A percentile compares a stretch with the other conserved stretches of the same genome.
phyloP scores from a whole-genome alignment of 2,888 invertebrate genomes.

The Drosophila siamana region DNA sequence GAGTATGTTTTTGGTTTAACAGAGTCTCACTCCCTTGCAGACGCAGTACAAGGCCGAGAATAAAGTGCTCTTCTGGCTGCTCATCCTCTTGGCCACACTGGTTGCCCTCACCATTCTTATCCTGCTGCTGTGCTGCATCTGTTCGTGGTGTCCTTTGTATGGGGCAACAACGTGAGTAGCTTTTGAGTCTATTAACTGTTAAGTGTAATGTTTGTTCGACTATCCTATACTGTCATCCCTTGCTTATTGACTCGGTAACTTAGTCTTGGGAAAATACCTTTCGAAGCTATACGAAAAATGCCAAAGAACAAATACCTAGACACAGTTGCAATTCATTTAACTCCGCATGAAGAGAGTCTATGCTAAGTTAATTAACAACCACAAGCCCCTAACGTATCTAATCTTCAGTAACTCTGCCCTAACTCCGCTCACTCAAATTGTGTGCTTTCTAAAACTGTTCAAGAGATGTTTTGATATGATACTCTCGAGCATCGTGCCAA shows the following conservation, averaged over 20 bases:
- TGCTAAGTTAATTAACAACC: conserved; percentile 7
- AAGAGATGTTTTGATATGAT: neutral
- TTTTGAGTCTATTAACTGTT: neutral
- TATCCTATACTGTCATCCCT: conserved; percentile 19
- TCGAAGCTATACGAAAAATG: conserved; percentile 36
- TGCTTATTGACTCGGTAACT: conserved; percentile 56
- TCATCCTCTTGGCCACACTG: conserved; percentile 91
- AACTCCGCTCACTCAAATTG: neutral
- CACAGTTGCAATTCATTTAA: neutral
- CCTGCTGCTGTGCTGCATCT: conserved; percentile 93
- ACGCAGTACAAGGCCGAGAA: conserved; percentile 90
- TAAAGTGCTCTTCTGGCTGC: conserved; percentile 91
- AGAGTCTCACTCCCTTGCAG: conserved; percentile 86
- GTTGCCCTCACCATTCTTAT: conserved; percentile 90
- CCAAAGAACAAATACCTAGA: conserved; percentile 19
- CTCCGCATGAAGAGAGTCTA: conserved; percentile 1
- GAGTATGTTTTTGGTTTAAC: conserved; percentile 46
- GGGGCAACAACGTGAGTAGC: conserved; percentile 89
- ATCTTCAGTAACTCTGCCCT: conserved; percentile 8
- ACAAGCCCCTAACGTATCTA: conserved; percentile 16
- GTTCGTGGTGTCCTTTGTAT: conserved; percentile 93
- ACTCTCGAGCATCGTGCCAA: conserved; percentile 32
- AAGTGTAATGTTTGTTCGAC: neutral
- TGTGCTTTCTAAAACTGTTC: conserved; percentile 2
- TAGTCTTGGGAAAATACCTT: conserved; percentile 45